Evolutionary conservation across 1,140 invertebrate genomes (phyloP).

Genomic region (Pissodes strobi): DNA sequence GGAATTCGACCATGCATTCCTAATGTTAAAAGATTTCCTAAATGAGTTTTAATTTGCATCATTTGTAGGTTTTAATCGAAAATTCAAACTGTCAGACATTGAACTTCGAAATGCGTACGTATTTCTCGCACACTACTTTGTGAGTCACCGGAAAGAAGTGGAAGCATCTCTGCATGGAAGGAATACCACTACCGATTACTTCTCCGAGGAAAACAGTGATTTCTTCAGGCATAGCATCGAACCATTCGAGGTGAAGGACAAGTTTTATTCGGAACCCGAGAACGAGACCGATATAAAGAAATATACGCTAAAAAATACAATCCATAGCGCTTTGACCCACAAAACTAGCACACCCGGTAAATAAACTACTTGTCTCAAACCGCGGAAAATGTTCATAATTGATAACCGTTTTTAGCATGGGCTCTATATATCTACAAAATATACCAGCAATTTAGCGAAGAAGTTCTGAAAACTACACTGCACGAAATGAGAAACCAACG

Average conservation of each 20-base stretch:
- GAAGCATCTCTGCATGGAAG: slow-evolving; percentile 19
- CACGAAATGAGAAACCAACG: slow-evolving; percentile 62
- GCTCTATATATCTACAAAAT: slow-evolving; percentile 71
- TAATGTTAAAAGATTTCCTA: neutral
- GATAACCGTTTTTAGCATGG: slow-evolving; percentile 56
- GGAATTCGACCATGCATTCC: neutral
- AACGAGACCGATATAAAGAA: slow-evolving; percentile 59
- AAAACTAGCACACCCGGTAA: slow-evolving; percentile 56
- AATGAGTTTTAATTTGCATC: neutral
- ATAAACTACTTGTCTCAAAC: neutral
- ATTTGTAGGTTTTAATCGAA: slow-evolving; percentile 1
- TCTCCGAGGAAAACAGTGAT: slow-evolving; percentile 11
- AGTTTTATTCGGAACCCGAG: slow-evolving; percentile 53
- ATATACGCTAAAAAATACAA: slow-evolving; percentile 59
- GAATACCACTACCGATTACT: slow-evolving; percentile 29
- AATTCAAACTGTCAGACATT: slow-evolving; percentile 1
- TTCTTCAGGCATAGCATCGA: slow-evolving; percentile 1
- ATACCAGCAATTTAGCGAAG: slow-evolving; percentile 72
- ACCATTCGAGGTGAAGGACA: slow-evolving; percentile 40
- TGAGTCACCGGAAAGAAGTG: slow-evolving; percentile 23
- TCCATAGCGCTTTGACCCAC: slow-evolving; percentile 67
- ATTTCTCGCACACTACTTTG: slow-evolving; percentile 12
- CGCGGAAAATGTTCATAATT: neutral
- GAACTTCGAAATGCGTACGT: slow-evolving; percentile 18
- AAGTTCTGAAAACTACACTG: slow-evolving; percentile 63